Evolutionary conservation across 2,888 invertebrate species (phyloP).

Genomic region (Folsomia manolachei): DNA sequence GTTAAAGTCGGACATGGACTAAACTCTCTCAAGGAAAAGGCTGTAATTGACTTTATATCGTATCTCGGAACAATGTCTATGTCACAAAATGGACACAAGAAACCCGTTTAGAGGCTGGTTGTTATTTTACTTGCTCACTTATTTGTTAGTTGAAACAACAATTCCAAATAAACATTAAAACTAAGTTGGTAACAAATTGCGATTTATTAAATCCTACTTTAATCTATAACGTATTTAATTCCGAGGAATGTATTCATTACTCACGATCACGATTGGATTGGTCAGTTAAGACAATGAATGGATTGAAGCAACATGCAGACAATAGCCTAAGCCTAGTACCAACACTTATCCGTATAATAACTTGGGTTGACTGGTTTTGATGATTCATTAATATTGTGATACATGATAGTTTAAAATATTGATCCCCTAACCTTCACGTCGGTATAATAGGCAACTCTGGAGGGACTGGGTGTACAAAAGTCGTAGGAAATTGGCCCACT

Average conservation of each 20-base stretch:
- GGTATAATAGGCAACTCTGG: constrained; percentile 39
- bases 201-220: too few species aligned
- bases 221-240: too few species aligned
- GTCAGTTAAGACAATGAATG: too few species aligned
- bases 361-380: neutral
- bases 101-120: neutral
- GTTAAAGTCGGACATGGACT: neutral
- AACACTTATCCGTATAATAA: too few species aligned
- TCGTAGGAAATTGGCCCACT: constrained; percentile 51
- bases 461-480: constrained; percentile 47
- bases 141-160: too few species aligned
- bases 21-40: neutral
- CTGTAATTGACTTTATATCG: neutral
- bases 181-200: too few species aligned
- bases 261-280: too few species aligned
- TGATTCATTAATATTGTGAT: neutral
- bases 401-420: neutral
- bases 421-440: neutral
- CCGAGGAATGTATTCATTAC: neutral
- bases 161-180: too few species aligned
- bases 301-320: neutral
- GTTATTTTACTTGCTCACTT: neutral
- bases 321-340: neutral
- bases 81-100: neutral
- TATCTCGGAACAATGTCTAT: neutral